phyloP scores from a whole-genome alignment of 1,140 invertebrate genomes.

The Anastrepha obliqua region DNA sequence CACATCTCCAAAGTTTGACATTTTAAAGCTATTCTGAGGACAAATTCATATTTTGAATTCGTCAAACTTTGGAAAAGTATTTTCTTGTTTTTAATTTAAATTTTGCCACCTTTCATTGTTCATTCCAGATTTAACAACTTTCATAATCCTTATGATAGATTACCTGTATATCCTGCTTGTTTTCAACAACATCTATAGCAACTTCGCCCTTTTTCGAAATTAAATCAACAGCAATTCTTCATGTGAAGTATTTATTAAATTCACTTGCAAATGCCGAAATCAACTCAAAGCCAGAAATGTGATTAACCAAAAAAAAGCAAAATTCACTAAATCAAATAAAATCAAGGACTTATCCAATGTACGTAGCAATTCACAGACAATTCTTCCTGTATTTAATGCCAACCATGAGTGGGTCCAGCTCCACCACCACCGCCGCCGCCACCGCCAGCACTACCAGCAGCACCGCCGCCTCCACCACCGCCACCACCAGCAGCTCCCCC shows the following conservation, averaged over 20 bases:
- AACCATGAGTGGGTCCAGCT: constrained; percentile 61
- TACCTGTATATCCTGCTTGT: no score
- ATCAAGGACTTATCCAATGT: background rate
- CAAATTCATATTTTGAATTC: no score
- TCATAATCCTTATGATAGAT: no score
- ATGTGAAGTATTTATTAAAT: background rate
- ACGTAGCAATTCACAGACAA: background rate
- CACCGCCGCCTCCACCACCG: constrained; percentile 65
- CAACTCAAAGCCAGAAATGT: constrained; percentile 49
- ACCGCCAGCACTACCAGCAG: constrained; percentile 65
- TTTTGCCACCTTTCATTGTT: no score
- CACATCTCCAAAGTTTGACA: no score
- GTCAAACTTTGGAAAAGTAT: no score
- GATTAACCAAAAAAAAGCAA: background rate
- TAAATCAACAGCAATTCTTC: background rate
- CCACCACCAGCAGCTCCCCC: constrained; percentile 68
- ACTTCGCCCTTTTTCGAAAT: no score
- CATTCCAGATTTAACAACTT: no score
- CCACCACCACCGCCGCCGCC: constrained; percentile 68
- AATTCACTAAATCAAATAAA: background rate
- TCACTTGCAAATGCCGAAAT: constrained; percentile 15
- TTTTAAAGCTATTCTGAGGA: no score
- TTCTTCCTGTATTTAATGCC: background rate
- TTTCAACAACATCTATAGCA: no score
- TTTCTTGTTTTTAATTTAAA: no score